phyloP scores from a whole-genome alignment of 2,113 vertebrate species.

The Cololabis saira region DNA sequence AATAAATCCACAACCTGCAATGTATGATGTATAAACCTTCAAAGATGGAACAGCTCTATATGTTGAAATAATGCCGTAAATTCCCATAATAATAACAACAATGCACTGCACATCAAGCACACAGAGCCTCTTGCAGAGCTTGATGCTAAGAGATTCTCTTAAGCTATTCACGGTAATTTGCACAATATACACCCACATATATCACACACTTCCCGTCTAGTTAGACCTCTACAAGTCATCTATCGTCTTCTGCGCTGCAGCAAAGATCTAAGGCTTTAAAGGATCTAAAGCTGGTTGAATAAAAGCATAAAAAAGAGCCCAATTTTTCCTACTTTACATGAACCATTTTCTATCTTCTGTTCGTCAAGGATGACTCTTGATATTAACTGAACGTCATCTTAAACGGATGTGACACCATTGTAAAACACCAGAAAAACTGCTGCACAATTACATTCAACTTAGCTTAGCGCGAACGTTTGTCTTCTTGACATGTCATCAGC shows the following conservation, averaged over 20 bases:
- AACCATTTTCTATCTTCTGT: slow-evolving; percentile 18
- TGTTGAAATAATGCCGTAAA: background rate
- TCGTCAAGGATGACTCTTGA: slow-evolving; percentile 23
- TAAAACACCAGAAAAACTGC: slow-evolving; percentile 45
- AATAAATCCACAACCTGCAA: background rate
- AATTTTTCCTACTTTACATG: slow-evolving; percentile 8
- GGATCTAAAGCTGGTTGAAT: background rate
- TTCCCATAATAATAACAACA: background rate
- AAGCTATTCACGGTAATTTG: slow-evolving; percentile 1
- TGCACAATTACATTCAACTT: slow-evolving; percentile 39
- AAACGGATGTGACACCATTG: slow-evolving; percentile 31
- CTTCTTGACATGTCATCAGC: slow-evolving; percentile 62
- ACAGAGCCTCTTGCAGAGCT: background rate
- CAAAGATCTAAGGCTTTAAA: background rate
- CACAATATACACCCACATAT: background rate
- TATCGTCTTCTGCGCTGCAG: slow-evolving; percentile 15
- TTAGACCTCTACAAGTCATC: slow-evolving; percentile 28
- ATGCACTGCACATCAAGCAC: background rate
- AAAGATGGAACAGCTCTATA: background rate
- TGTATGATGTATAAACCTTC: background rate
- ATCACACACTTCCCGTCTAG: slow-evolving; percentile 2
- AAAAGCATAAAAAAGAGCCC: slow-evolving; percentile 17
- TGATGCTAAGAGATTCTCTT: background rate
- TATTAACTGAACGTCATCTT: slow-evolving; percentile 22
- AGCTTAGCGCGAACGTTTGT: slow-evolving; percentile 46